Conservation (phyloP, 2,113 vertebrate genomes). For the Trichechus manatus region DNA sequence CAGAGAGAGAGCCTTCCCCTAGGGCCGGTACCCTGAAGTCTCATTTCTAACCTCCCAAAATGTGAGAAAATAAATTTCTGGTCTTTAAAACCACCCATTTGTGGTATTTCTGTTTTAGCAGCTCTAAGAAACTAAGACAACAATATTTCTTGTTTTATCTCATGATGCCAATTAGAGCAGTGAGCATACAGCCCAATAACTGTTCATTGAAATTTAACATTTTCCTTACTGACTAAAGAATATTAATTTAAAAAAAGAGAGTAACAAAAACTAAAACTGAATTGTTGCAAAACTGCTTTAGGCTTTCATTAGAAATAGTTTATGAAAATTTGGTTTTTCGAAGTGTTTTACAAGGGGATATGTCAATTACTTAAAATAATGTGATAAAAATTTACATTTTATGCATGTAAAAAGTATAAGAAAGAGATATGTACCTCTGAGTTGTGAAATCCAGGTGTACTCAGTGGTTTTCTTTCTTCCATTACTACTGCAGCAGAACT, state of each 20-base stretch:
- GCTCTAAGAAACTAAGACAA: no score
- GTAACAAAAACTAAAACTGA: background rate
- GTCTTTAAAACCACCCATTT: background rate
- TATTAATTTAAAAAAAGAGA: conserved; percentile 43
- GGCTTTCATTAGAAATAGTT: conserved; percentile 10
- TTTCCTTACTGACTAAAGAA: background rate
- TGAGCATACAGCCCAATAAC: background rate
- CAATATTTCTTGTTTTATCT: background rate
- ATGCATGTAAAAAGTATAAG: conserved; percentile 81
- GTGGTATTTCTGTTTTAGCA: background rate
- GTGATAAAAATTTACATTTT: conserved; percentile 45
- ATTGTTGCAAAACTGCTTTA: conserved; percentile 11
- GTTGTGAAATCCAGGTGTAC: conserved; percentile 89
- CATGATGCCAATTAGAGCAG: background rate
- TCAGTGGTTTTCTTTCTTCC: conserved; percentile 90
- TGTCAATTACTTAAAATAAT: conserved; percentile 25
- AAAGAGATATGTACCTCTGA: conserved; percentile 91
- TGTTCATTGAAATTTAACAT: conserved; percentile 12
- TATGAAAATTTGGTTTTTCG: background rate
- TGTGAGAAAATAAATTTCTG: background rate
- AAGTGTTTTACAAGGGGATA: background rate
- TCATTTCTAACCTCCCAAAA: background rate
- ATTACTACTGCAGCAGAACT: conserved; percentile 88
- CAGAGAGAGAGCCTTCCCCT: background rate
- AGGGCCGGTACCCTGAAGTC: background rate